phyloP scores from a whole-genome alignment of 2,797 vertebrate species.

The Otus scops region DNA sequence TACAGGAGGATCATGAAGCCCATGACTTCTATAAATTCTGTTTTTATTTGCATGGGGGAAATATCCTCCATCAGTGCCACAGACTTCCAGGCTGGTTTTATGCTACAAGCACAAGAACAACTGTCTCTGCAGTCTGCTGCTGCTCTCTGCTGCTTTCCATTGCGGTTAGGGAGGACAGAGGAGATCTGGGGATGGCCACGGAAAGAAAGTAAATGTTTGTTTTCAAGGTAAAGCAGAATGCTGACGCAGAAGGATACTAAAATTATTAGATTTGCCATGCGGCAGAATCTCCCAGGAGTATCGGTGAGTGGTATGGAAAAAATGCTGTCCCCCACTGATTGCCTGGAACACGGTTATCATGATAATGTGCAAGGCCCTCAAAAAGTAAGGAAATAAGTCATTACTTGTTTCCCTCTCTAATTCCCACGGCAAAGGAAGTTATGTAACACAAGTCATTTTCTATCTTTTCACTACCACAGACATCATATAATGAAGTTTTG shows the following conservation, averaged over 20 bases:
- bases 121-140: slow-evolving; percentile 48
- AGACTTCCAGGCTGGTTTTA: not conserved
- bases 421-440: not conserved
- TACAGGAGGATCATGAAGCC: not conserved
- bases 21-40: not conserved
- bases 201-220: not conserved
- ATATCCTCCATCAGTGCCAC: not conserved
- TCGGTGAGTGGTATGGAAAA: not conserved
- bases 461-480: not conserved
- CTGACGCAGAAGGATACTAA: not conserved
- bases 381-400: not conserved
- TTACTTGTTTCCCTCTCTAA: not conserved
- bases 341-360: not conserved
- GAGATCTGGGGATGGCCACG: not conserved
- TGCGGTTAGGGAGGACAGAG: not conserved
- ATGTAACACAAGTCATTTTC: not conserved
- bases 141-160: slow-evolving; percentile 63
- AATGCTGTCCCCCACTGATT: not conserved
- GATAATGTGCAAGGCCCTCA: not conserved
- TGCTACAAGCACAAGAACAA: not conserved
- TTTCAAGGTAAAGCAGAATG: not conserved
- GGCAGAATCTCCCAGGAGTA: not conserved
- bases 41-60: not conserved
- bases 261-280: not conserved
- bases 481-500: not conserved